Conservation (phyloP, 2,113 vertebrate genomes). For the Paramormyrops kingsleyae region DNA sequence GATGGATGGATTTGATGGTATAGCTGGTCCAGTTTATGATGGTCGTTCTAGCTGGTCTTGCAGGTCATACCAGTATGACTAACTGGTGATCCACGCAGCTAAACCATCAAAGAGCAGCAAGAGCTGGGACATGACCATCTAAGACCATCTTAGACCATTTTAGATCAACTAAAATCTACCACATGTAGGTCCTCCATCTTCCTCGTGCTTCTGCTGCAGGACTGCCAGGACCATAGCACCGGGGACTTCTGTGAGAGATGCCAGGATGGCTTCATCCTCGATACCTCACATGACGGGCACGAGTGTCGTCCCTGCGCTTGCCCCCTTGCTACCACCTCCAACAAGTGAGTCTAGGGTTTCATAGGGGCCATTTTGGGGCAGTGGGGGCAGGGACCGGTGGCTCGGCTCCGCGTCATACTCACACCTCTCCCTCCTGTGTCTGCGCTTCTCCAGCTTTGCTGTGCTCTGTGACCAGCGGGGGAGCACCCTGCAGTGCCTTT, state of each 20-base stretch:
- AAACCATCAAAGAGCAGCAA: neutral
- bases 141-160: neutral
- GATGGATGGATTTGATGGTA: neutral
- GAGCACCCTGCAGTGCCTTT: constrained; percentile 71
- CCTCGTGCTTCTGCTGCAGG: constrained; percentile 49
- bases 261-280: constrained; percentile 69
- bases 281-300: constrained; percentile 38
- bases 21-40: neutral
- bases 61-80: neutral
- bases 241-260: constrained; percentile 86
- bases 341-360: constrained; percentile 67
- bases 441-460: constrained; percentile 73
- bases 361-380: neutral
- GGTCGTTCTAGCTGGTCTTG: neutral
- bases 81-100: neutral
- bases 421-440: constrained; percentile 16
- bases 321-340: constrained; percentile 66
- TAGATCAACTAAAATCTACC: too few relatives aligned
- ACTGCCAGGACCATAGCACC: constrained; percentile 77
- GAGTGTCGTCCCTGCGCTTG: constrained; percentile 81
- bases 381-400: neutral
- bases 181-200: constrained; percentile 21
- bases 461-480: constrained; percentile 74
- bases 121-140: neutral
- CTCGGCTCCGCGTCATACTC: neutral